Percentiles rank a stretch among this genome's conserved stretches.
These are phyloP conservation scores for Chiroxiphia lanceolata DNA, from an alignment of 2,797 vertebrate genomes.

Conservation along the genomic window DNA sequence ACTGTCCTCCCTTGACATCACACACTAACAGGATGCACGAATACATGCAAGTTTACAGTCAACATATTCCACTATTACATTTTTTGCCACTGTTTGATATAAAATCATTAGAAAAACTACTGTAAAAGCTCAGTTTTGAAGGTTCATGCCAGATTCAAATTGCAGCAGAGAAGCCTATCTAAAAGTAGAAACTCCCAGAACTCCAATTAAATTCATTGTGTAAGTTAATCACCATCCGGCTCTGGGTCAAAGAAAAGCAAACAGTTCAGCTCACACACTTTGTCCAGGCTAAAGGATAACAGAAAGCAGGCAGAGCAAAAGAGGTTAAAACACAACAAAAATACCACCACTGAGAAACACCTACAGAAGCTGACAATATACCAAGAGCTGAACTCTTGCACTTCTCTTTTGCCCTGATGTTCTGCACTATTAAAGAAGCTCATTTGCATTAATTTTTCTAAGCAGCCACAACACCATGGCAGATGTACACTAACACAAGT, in stretches of 20 bases:
- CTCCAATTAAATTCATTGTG: conserved; percentile 31
- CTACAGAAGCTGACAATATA: conserved; percentile 30
- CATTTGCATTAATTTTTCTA: conserved; percentile 24
- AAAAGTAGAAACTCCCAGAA: conserved; percentile 35
- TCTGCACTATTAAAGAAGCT: conserved; percentile 41
- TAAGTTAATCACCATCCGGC: conserved; percentile 57
- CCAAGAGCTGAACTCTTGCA: background rate
- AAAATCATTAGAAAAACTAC: conserved; percentile 55
- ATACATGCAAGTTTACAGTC: conserved; percentile 53
- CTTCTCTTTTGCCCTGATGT: background rate
- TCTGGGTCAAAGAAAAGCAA: conserved; percentile 46
- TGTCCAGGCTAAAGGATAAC: conserved; percentile 35
- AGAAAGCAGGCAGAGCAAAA: conserved; percentile 70
- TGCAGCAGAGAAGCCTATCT: background rate
- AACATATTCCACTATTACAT: conserved; percentile 44
- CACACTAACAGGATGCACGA: conserved; percentile 51
- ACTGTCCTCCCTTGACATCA: background rate
- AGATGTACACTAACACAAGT: conserved; percentile 54
- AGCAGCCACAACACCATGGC: conserved; percentile 62
- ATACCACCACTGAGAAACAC: conserved; percentile 25
- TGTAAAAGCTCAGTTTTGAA: conserved; percentile 40
- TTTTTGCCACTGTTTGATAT: background rate
- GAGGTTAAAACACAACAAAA: conserved; percentile 49
- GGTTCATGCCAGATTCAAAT: conserved; percentile 57
- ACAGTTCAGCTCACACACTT: conserved; percentile 47